A percentile compares a stretch with the other conserved stretches of the same genome.
phyloP scores from a whole-genome alignment of 2,113 vertebrate genomes.

The Epinephelus moara region DNA sequence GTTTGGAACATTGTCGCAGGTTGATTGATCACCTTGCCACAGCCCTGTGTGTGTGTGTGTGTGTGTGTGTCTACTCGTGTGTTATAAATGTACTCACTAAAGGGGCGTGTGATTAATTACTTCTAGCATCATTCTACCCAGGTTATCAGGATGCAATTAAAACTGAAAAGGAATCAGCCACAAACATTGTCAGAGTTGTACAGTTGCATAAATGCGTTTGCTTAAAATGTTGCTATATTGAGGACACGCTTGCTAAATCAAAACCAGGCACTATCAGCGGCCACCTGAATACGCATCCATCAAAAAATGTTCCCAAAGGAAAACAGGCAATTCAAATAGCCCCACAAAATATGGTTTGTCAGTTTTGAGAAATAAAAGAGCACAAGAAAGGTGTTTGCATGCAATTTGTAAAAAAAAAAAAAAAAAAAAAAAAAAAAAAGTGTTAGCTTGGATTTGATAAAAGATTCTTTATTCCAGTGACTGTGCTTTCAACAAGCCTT shows the following conservation, averaged over 20 bases:
- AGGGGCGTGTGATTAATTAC: slow-evolving; percentile 74
- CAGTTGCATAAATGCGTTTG: slow-evolving; percentile 33
- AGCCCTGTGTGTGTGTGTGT: slow-evolving; percentile 12
- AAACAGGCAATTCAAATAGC: slow-evolving; percentile 37
- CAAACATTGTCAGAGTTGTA: slow-evolving; percentile 32
- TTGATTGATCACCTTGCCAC: slow-evolving; percentile 73
- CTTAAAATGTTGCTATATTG: slow-evolving; percentile 28
- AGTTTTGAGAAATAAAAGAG: slow-evolving; percentile 52
- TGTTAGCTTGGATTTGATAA: slow-evolving; percentile 62
- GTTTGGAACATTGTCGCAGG: slow-evolving; percentile 57
- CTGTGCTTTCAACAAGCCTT: slow-evolving; percentile 71
- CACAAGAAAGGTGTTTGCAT: slow-evolving; percentile 56
- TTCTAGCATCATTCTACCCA: slow-evolving; percentile 22
- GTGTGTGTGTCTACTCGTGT: slow-evolving; percentile 25
- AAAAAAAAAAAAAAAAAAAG: slow-evolving; percentile 24
- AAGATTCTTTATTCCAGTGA: slow-evolving; percentile 66
- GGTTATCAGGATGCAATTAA: slow-evolving; percentile 71
- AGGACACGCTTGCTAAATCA: slow-evolving; percentile 49
- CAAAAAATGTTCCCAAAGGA: slow-evolving; percentile 34
- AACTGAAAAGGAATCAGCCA: slow-evolving; percentile 46
- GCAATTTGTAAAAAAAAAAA: slow-evolving; percentile 33
- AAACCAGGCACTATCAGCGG: slow-evolving; percentile 36
- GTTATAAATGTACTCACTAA: slow-evolving; percentile 54
- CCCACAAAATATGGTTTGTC: slow-evolving; percentile 55
- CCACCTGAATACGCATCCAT: slow-evolving; percentile 47